Evolutionary conservation across 2,797 vertebrate genomes (phyloP), one percentile per base, ranked within the genome.

Genomic region (Peromyscus eremicus): DNA sequence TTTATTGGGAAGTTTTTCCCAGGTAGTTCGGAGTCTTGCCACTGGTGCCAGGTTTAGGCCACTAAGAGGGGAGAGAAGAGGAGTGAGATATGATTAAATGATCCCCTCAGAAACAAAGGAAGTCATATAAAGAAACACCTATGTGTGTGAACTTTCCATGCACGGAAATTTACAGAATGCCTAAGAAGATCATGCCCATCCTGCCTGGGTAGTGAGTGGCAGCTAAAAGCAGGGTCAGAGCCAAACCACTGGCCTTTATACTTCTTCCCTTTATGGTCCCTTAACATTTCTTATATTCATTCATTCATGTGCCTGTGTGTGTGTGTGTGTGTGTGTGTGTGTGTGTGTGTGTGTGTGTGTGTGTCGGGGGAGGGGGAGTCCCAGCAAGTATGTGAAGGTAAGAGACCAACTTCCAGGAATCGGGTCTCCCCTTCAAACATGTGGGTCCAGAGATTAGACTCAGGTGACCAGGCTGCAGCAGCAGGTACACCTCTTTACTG

Each of bases 1-100:
- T 97, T 99, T 99, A 98, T 99, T 99, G 89, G 99, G 99, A 80
- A 99, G 99, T 97, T 99, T 99, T 98, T 99, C 99, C 99, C 99
- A 99, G 0, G 99, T 99, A 14, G 99, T 99, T 97, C 99, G 98
- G 43, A 99, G 99, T 98, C 99, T 99, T 97, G 99, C 99, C 93
- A 99, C 99, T 2, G 99, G 99, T 90, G 99, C 99, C 98, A 99
- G 98, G 98, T 99, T 99, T 97, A 99, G 98, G 95, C 99, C 99
- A 96, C 99, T 99, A 98, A 79, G 87, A 95, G 6, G 43, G 57
- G 17, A 29, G 49, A 32, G 83, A 83, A 96, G 29, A 55, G 49
- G 81, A 82, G 5, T 29, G 40, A 60, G 25, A 32, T 49, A 9
- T 43, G 91, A 64, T 77, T 32, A 92, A 79, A 75, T 25, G 82